A percentile compares a stretch with the other conserved stretches of the same genome.
phyloP scores from a whole-genome alignment of 2,888 invertebrate genomes.

The Rhamnusium bicolor region DNA sequence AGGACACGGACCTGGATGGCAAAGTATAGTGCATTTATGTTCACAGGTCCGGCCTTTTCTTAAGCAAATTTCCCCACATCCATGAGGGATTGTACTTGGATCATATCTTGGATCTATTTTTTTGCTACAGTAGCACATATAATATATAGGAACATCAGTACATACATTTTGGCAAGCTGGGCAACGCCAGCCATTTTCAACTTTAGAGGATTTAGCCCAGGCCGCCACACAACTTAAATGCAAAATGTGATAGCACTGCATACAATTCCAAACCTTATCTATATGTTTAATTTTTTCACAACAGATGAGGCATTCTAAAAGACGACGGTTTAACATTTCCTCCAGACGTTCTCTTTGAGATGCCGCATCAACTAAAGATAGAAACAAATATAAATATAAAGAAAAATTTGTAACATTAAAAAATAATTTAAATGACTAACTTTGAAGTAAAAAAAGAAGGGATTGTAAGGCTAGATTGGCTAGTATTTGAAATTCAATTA shows the following conservation, averaged over 20 bases:
- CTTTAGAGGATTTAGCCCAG: constrained; percentile 90
- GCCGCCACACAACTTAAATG: constrained; percentile 92
- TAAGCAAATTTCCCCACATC: constrained; percentile 92
- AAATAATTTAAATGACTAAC: too few species aligned
- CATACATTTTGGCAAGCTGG: constrained; percentile 94
- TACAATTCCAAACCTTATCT: constrained; percentile 92
- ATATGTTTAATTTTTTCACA: constrained; percentile 88
- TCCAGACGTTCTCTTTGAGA: constrained; percentile 89
- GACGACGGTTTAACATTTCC: constrained; percentile 86
- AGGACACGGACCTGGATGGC: constrained; percentile 97
- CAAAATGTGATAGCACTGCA: constrained; percentile 92
- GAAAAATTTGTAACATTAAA: too few species aligned
- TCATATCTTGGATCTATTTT: constrained; percentile 82
- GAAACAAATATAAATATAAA: not conserved
- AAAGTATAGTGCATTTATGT: constrained; percentile 85
- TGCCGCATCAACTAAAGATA: constrained; percentile 72
- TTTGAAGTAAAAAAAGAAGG: too few species aligned
- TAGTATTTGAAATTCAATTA: too few species aligned
- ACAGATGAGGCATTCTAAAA: constrained; percentile 95
- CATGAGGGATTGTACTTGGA: constrained; percentile 88
- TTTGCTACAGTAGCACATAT: constrained; percentile 94
- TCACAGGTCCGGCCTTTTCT: constrained; percentile 74
- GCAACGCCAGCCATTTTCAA: constrained; percentile 92
- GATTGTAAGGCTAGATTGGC: too few species aligned
- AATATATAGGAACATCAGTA: constrained; percentile 82